phyloP scores from a whole-genome alignment of 2,113 vertebrate genomes.

The Lepidothrix coronata region DNA sequence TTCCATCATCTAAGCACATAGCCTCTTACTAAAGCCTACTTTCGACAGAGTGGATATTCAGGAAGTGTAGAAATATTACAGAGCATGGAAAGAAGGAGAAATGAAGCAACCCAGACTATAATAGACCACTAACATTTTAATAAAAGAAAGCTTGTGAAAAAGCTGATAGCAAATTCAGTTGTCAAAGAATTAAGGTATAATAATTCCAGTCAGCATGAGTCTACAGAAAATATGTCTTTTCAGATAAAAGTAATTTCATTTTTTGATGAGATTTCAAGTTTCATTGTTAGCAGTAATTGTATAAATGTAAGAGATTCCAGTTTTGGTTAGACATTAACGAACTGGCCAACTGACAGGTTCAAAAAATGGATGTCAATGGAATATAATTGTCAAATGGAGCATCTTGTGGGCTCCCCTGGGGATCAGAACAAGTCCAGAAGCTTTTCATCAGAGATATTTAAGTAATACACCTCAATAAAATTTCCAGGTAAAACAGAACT shows the following conservation, averaged over 20 bases:
- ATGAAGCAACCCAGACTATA: neutral
- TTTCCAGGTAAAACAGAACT: neutral
- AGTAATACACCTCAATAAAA: neutral
- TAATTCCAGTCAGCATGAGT: neutral
- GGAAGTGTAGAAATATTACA: neutral
- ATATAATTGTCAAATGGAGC: neutral
- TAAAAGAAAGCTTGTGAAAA: neutral
- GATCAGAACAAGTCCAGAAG: neutral
- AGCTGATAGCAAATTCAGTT: neutral
- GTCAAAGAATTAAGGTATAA: slow-evolving; percentile 17
- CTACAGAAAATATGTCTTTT: slow-evolving; percentile 16
- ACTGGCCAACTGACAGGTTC: neutral
- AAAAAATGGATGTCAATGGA: neutral
- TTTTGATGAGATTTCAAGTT: slow-evolving; percentile 16
- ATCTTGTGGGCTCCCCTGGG: neutral
- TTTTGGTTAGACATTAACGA: neutral
- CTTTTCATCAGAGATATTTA: neutral
- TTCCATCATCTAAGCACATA: neutral
- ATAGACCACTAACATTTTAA: neutral
- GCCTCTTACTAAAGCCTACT: neutral
- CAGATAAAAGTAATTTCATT: slow-evolving; percentile 7
- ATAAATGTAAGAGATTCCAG: neutral
- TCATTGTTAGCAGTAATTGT: slow-evolving; percentile 1
- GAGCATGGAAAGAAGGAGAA: neutral
- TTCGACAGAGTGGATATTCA: neutral